Conservation (phyloP, 2,888 invertebrate genomes). For the Dilophus febrilis region DNA sequence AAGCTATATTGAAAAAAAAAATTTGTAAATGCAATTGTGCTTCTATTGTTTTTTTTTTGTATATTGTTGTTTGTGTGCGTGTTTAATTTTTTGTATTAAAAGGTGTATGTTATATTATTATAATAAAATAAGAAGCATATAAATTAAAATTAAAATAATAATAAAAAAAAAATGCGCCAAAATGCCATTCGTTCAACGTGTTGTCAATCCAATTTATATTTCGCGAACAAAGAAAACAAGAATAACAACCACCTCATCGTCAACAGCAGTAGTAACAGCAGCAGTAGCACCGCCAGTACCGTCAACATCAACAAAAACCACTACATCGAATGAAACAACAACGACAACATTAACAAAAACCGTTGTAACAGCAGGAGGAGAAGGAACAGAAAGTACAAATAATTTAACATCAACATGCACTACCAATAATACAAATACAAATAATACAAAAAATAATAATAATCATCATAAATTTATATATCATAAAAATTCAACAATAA, state of each 20-base stretch:
- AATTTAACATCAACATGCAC: conserved; percentile 10
- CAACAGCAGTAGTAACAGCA: conserved; percentile 6
- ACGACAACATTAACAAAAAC: conserved; percentile 1
- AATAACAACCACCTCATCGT: conserved; percentile 4
- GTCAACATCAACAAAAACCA: not conserved
- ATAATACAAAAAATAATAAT: conserved; percentile 14
- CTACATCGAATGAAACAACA: not conserved
- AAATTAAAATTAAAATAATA: not conserved
- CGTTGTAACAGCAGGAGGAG: conserved; percentile 4
- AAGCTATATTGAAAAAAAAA: too few relatives aligned
- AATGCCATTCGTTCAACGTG: conserved; percentile 79
- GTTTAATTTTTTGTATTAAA: not conserved
- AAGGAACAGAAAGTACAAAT: too few relatives aligned
- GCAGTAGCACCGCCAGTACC: not conserved
- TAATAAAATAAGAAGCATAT: too few relatives aligned
- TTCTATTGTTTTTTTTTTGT: too few relatives aligned
- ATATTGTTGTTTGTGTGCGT: not conserved
- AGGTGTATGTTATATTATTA: too few relatives aligned
- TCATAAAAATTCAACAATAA: not conserved
- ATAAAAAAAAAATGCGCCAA: conserved; percentile 20
- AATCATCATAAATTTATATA: conserved; percentile 9
- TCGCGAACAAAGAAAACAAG: conserved; percentile 35
- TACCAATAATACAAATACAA: conserved; percentile 24
- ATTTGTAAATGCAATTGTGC: not conserved
- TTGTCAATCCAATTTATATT: conserved; percentile 65